Percentiles rank a stretch among this genome's conserved stretches.
Evolutionary conservation across 2,888 invertebrate species (phyloP).

Genomic region (Nowickia ferox): DNA sequence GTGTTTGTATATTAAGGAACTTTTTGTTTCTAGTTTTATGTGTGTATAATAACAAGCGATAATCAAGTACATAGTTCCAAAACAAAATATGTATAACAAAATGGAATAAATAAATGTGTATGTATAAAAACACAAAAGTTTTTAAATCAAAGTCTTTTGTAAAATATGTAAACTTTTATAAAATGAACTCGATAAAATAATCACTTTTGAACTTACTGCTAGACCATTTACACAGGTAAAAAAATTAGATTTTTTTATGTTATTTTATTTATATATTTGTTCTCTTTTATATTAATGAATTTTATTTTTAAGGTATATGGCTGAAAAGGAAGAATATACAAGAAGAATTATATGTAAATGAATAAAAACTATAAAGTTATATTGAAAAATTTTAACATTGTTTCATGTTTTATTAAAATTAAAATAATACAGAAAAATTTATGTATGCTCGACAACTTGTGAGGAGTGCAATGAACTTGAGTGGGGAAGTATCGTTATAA

Average conservation of each 20-base stretch:
- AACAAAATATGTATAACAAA: background rate
- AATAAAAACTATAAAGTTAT: constrained; percentile 51
- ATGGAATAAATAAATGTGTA: background rate
- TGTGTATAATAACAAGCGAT: constrained; percentile 45
- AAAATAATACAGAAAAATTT: background rate
- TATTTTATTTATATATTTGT: constrained; percentile 13
- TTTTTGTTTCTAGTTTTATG: constrained; percentile 57
- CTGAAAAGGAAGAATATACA: constrained; percentile 20
- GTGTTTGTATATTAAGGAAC: constrained; percentile 35
- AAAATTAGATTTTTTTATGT: constrained; percentile 19
- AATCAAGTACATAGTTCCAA: constrained; percentile 59
- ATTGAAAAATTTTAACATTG: constrained; percentile 8
- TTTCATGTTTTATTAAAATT: background rate
- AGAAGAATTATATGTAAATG: constrained; percentile 24
- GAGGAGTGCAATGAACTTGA: too few relatives aligned
- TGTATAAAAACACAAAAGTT: constrained; percentile 28
- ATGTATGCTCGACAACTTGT: background rate
- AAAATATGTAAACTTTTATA: constrained; percentile 56
- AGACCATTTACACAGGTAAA: constrained; percentile 46
- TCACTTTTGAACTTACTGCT: constrained; percentile 44
- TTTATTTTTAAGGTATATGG: constrained; percentile 66
- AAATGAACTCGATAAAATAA: constrained; percentile 38
- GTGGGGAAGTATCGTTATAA: too few relatives aligned
- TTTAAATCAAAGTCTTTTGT: constrained; percentile 57
- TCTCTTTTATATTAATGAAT: constrained; percentile 62